Evolutionary conservation across 2,113 vertebrate species (phyloP).

Genomic region (Toxotes jaculatrix): DNA sequence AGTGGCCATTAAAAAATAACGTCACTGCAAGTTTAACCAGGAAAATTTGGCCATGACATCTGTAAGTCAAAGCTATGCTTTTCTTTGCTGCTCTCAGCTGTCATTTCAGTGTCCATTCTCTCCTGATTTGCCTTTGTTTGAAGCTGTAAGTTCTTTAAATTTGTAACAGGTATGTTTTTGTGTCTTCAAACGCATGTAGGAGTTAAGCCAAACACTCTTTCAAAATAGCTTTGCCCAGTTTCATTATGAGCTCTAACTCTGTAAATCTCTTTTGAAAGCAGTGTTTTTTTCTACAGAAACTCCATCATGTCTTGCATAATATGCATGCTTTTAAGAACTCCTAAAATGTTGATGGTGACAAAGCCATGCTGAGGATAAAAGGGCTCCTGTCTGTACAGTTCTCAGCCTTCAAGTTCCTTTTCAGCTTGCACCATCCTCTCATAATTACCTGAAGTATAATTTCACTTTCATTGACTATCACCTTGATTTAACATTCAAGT

Average conservation of each 20-base stretch:
- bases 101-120: background rate
- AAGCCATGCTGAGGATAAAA: constrained; percentile 35
- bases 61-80: background rate
- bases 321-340: constrained; percentile 22
- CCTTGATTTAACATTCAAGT: constrained; percentile 22
- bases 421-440: constrained; percentile 18
- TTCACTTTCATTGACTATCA: constrained; percentile 43
- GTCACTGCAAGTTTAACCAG: background rate
- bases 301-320: background rate
- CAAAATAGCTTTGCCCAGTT: background rate
- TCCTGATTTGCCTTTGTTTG: background rate
- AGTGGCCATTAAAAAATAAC: background rate
- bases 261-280: background rate
- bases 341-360: constrained; percentile 39
- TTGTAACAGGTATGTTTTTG: background rate
- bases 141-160: background rate
- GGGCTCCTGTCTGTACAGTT: constrained; percentile 3
- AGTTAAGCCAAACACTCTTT: background rate
- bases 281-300: background rate
- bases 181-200: background rate
- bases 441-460: constrained; percentile 45
- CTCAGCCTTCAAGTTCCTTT: constrained; percentile 33
- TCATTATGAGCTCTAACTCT: background rate
- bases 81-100: background rate
- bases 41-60: background rate